phyloP scores from a whole-genome alignment of 2,797 vertebrate species.

The Nothura maculosa region DNA sequence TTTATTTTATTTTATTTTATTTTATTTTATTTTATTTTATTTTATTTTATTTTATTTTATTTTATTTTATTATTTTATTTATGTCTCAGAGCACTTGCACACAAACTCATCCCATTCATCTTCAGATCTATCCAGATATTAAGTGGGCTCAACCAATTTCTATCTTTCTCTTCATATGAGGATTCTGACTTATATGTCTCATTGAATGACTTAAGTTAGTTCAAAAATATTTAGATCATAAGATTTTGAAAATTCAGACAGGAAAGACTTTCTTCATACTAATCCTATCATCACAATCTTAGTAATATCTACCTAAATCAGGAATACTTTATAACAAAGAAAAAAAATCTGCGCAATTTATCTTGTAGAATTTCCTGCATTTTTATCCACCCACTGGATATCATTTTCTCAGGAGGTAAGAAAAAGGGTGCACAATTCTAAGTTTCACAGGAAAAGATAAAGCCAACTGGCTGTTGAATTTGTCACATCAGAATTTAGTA shows the following conservation, averaged over 20 bases:
- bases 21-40: too few relatives aligned
- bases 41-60: too few relatives aligned
- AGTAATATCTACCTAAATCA: not conserved
- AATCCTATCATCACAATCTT: not conserved
- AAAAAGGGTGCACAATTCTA: not conserved
- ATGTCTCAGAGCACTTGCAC: too few relatives aligned
- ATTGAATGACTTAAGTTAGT: not conserved
- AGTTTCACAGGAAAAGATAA: not conserved
- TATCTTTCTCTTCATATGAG: not conserved
- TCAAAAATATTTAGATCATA: not conserved
- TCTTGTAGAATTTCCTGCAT: not conserved
- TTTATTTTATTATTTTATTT: too few relatives aligned
- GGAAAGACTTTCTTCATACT: not conserved
- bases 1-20: not conserved
- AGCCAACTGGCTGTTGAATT: accelerated
- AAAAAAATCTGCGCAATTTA: not conserved
- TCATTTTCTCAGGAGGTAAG: not conserved
- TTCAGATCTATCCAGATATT: not conserved
- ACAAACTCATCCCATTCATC: not conserved
- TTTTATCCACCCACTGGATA: not conserved
- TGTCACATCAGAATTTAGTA: not conserved
- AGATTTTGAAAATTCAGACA: not conserved
- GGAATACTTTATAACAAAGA: not conserved
- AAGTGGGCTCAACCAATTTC: not conserved
- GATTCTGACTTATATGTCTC: not conserved